Percentiles rank a stretch among this genome's conserved stretches.
phyloP scores from a whole-genome alignment of 2,797 vertebrate species.

The Austrolebias charrua region DNA sequence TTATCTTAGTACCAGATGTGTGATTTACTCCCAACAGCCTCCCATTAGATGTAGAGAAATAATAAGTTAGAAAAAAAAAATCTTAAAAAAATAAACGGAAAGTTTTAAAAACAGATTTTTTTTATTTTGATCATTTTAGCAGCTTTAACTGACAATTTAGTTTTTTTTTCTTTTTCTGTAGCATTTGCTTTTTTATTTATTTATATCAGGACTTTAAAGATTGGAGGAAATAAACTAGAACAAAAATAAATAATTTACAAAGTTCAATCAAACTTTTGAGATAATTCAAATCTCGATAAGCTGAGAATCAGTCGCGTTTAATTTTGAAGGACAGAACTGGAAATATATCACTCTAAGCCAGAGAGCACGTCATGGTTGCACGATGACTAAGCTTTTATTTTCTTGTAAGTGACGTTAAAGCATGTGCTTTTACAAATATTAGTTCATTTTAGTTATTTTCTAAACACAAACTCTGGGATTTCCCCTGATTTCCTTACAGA shows the following conservation, averaged over 20 bases:
- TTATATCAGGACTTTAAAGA: slow-evolving; percentile 12
- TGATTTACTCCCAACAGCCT: too few species aligned
- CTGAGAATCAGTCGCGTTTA: slow-evolving; percentile 7
- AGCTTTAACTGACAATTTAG: slow-evolving; percentile 72
- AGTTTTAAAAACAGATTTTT: slow-evolving; percentile 51
- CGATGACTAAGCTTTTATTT: not conserved
- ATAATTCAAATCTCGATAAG: not conserved
- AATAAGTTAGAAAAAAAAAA: slow-evolving; percentile 11
- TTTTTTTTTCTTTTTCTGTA: slow-evolving; percentile 30
- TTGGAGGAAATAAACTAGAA: not conserved
- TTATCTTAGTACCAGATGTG: too few species aligned
- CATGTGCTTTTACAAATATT: slow-evolving; percentile 39
- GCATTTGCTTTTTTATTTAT: not conserved
- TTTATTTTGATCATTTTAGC: slow-evolving; percentile 72
- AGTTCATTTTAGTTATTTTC: not conserved
- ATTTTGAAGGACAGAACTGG: not conserved
- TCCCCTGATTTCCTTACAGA: slow-evolving; percentile 15
- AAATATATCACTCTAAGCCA: not conserved
- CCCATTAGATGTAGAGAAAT: not conserved
- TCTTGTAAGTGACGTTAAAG: slow-evolving; percentile 34
- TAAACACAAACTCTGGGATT: not conserved
- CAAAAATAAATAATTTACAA: too few species aligned
- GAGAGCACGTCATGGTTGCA: not conserved
- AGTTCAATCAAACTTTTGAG: too few species aligned
- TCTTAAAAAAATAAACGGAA: slow-evolving; percentile 1